Percentiles rank a stretch among this genome's conserved stretches.
Evolutionary conservation across 1,140 invertebrate genomes (phyloP).

Genomic region (Drosophila novamexicana): DNA sequence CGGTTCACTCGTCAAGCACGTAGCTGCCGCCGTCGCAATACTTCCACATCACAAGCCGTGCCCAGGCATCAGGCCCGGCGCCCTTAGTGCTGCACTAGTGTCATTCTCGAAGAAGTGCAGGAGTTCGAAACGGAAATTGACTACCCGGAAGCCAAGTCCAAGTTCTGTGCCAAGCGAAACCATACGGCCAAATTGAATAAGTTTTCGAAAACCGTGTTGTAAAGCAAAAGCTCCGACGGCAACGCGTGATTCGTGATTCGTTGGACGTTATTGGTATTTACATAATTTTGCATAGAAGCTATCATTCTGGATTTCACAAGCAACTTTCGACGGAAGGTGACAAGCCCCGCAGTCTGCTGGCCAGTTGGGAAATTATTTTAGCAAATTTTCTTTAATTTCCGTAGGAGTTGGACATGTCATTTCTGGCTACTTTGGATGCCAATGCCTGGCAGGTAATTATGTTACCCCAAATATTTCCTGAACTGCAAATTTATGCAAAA

Average conservation of each 20-base stretch:
- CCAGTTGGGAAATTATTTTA: conserved; percentile 71
- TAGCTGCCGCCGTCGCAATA: conserved; percentile 56
- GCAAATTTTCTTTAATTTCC: conserved; percentile 69
- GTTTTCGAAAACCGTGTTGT: conserved; percentile 18
- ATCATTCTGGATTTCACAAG: conserved; percentile 84
- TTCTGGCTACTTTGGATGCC: conserved; percentile 85
- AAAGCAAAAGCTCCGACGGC: conserved; percentile 59
- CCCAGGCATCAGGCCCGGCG: conserved; percentile 5
- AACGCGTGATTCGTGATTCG: conserved; percentile 32
- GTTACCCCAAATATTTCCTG: conserved; percentile 11
- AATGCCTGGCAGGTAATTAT: conserved; percentile 85
- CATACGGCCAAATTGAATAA: conserved; percentile 50
- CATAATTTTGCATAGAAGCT: conserved; percentile 71
- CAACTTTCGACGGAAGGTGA: conserved; percentile 83
- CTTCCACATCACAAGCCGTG: conserved; percentile 12
- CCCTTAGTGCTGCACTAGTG: conserved; percentile 38
- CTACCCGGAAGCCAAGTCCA: conserved; percentile 72
- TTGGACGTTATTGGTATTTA: conserved; percentile 44
- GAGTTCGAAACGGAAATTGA: conserved; percentile 75
- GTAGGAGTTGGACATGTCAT: conserved; percentile 85
- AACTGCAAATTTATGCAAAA: background rate
- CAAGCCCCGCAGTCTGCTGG: conserved; percentile 2
- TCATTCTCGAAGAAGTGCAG: conserved; percentile 50
- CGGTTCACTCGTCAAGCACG: conserved; percentile 70
- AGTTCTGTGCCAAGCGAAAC: conserved; percentile 40